Conservation (phyloP, 2,113 vertebrate genomes). For the Madoqua kirkii region DNA sequence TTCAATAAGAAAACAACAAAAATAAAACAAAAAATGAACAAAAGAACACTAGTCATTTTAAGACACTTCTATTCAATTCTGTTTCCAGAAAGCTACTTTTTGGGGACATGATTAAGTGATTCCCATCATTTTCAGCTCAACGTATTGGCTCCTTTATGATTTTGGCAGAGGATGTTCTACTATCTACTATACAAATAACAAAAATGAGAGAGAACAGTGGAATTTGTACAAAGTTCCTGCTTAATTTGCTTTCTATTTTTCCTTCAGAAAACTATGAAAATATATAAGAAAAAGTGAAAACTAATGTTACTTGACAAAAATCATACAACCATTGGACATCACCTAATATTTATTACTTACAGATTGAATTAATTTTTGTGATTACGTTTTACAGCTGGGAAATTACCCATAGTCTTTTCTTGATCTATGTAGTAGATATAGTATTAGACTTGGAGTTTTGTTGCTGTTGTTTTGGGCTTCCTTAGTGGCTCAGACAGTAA, state of each 20-base stretch:
- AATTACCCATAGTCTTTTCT: neutral
- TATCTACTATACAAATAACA: neutral
- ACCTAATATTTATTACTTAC: neutral
- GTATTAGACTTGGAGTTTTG: neutral
- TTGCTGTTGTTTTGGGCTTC: neutral
- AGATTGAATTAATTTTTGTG: neutral
- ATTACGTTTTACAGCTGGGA: neutral
- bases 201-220: neutral
- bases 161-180: neutral
- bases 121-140: neutral
- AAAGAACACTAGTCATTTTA: neutral
- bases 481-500: too few relatives aligned
- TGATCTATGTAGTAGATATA: neutral
- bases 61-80: neutral
- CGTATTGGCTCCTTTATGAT: neutral
- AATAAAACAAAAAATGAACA: neutral
- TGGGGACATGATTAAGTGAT: neutral
- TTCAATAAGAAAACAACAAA: neutral
- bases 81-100: neutral
- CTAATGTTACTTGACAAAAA: neutral
- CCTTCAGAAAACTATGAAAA: neutral
- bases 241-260: neutral
- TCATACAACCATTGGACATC: neutral
- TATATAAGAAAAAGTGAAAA: neutral
- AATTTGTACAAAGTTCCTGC: neutral